Evolutionary conservation across 2,888 invertebrate species (phyloP).

Genomic region (Lithodes maja): DNA sequence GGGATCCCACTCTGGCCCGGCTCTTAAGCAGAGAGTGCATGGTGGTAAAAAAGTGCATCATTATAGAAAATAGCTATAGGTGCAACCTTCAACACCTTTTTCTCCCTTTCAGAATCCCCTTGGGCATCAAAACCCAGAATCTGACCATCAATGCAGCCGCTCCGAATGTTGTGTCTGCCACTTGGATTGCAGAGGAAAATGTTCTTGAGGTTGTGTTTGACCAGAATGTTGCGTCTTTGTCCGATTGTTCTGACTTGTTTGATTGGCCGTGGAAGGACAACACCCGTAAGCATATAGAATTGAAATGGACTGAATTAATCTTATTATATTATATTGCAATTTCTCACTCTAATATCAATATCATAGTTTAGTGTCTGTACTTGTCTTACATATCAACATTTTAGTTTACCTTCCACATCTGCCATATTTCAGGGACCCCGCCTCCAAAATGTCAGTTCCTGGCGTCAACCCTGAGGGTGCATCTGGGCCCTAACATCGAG

Average conservation of each 20-base stretch:
- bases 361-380: no score
- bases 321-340: neutral
- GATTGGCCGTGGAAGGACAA: constrained; percentile 46
- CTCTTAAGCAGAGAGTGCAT: no score
- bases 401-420: neutral
- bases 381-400: no score
- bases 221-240: constrained; percentile 63
- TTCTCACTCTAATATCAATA: no score
- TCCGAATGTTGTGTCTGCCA: constrained; percentile 58
- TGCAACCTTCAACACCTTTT: neutral
- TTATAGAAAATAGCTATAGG: no score
- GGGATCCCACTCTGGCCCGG: no score
- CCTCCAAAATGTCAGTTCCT: constrained; percentile 41
- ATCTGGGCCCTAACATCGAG: constrained; percentile 19
- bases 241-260: constrained; percentile 36
- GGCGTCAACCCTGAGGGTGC: constrained; percentile 39
- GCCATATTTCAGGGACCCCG: neutral
- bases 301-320: neutral
- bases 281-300: constrained; percentile 29
- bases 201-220: constrained; percentile 67
- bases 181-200: constrained; percentile 56
- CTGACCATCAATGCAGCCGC: constrained; percentile 52
- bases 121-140: constrained; percentile 2
- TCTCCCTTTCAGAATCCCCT: neutral
- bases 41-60: no score